Base-by-base conservation (phyloP, 2,113 vertebrate genomes). In the Anser brachyrhynchus region DNA sequence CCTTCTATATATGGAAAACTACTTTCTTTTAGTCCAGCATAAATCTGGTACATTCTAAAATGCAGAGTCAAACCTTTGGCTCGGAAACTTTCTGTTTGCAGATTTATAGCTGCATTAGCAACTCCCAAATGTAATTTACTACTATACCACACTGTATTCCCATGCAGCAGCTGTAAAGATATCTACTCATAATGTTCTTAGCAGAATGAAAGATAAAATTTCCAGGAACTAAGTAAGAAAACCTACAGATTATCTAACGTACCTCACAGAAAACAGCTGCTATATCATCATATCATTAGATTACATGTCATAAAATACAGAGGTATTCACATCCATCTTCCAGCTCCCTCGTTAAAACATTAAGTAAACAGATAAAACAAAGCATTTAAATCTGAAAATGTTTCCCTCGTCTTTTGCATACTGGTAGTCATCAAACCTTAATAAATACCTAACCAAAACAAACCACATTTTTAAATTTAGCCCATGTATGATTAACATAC, bases 181-280 rank as follows among this genome's bases (percentile, higher is more conserved):
- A 94, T 71, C 64, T 80, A 75, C 55, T 85, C 46, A 66, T 46
- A 65, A 88, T 29, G 41, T 64, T 61, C 69, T 83, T 54, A 72
- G 64, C 37, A 72, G 79, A 91, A 64, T 3, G 41, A 54, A 94
- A 89, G 76, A 74, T 35, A 81, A 72, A 75, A 92, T 76, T 87
- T 93, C 70, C 86, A 95, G 83, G 86, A 92, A 84, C 35, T 58
- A 90, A 88, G 57, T 71, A 81, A 62, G 73, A 84, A 88, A 94
- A 80, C 44, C 67, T 81, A 74, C 43, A 65, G 61, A 55, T 64
- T 57, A 65, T 46, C 72, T 88, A 90, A 59, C 41, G 37, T 3
- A 84, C 18, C 18, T 89, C 69, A 73, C 35, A 90, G 65, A 75
- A 88, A 93, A 75, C 86, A 89, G 85, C 43, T 86, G 79, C 46